These are phyloP conservation scores for Rhinolophus sinicus DNA, from an alignment of 2,113 vertebrate species.

Conservation along the genomic window DNA sequence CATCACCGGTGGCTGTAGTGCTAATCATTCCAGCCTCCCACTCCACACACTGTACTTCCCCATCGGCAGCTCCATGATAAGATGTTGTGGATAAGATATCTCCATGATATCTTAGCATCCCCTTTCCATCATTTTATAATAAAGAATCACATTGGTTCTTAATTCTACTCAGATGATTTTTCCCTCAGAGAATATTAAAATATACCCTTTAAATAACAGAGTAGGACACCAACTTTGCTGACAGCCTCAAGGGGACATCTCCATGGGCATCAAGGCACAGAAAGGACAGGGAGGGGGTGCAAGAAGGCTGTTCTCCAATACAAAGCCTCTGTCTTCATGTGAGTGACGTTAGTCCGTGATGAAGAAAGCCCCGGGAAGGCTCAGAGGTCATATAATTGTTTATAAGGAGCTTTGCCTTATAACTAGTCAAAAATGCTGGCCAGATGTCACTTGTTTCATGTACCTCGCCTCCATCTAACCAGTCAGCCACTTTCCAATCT, in stretches of 20 bases:
- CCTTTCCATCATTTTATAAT: not conserved
- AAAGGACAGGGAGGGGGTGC: not conserved
- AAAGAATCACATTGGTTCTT: not conserved
- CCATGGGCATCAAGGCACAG: too few species aligned
- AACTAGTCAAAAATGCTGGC: not conserved
- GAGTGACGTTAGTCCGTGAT: fast-evolving
- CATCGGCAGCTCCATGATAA: not conserved
- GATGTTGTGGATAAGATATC: not conserved
- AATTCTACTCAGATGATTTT: not conserved
- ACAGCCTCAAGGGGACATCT: not conserved
- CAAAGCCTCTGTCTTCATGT: not conserved
- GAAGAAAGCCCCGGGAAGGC: not conserved
- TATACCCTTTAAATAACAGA: not conserved
- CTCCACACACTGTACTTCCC: not conserved
- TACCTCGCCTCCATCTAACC: not conserved
- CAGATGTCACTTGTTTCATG: not conserved
- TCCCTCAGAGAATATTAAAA: not conserved
- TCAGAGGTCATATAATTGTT: not conserved
- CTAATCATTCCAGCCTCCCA: not conserved
- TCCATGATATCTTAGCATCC: not conserved
- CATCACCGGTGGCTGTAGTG: not conserved
- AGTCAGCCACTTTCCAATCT: not conserved
- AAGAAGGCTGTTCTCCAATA: not conserved
- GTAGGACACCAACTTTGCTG: not conserved
- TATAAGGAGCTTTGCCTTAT: not conserved